phyloP scores from a whole-genome alignment of 35 echinoderm and acorn worm species.

The Acanthaster planci region DNA sequence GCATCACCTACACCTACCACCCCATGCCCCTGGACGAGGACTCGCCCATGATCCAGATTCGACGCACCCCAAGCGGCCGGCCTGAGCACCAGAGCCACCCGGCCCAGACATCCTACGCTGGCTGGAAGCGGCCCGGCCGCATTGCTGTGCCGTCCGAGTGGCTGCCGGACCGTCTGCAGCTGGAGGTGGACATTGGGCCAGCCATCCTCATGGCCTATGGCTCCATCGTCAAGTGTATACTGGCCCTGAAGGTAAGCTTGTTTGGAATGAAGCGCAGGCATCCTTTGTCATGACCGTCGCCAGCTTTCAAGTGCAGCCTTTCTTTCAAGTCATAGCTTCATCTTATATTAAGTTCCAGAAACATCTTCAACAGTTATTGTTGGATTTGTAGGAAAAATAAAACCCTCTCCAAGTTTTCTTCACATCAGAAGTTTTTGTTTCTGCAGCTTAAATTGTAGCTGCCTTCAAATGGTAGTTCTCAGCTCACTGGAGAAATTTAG shows the following conservation, averaged over 20 bases:
- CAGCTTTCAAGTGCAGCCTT: too few species aligned
- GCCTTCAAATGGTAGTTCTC: too few species aligned
- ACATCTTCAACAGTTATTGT: neutral
- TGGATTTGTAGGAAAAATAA: too few species aligned
- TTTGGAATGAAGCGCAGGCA: too few species aligned
- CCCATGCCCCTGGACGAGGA: constrained; percentile 80
- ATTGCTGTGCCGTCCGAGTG: constrained; percentile 55
- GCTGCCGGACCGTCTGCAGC: constrained; percentile 65
- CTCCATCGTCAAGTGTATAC: constrained; percentile 53
- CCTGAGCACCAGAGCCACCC: constrained; percentile 35
- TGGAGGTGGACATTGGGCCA: constrained; percentile 91
- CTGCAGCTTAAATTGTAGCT: too few species aligned
- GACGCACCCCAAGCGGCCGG: constrained; percentile 34
- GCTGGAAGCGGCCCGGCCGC: constrained; percentile 49
- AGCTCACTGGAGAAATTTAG: too few species aligned
- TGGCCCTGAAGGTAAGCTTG: constrained; percentile 75
- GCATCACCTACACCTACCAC: constrained; percentile 79
- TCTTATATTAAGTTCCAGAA: neutral
- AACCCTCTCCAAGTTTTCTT: too few species aligned
- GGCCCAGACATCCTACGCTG: constrained; percentile 52
- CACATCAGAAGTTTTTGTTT: too few species aligned
- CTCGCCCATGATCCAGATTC: constrained; percentile 61
- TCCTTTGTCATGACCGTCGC: too few species aligned
- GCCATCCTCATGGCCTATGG: constrained; percentile 80
- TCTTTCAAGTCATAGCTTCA: neutral